phyloP scores from a whole-genome alignment of 2,797 vertebrate genomes.

The Ara ararauna region DNA sequence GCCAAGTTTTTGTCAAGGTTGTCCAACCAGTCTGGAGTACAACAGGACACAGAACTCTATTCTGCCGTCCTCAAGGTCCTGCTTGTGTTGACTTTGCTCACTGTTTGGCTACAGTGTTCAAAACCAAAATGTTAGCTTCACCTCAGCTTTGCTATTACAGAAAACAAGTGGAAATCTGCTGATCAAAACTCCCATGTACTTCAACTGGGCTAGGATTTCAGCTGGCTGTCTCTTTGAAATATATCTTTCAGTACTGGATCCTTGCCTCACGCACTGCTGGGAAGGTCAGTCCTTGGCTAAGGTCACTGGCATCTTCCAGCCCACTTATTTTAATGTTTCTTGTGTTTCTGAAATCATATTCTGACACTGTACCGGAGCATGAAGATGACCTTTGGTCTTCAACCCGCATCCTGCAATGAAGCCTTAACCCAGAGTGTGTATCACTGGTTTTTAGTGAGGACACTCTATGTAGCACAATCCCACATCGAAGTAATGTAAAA shows the following conservation, averaged over 20 bases:
- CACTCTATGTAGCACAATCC: accelerated
- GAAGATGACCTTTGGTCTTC: background rate
- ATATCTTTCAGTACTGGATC: background rate
- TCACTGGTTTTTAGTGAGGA: background rate
- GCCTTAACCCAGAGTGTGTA: background rate
- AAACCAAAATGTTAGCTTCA: background rate
- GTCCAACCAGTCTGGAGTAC: background rate
- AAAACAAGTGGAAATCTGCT: constrained; percentile 36
- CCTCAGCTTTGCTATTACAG: background rate
- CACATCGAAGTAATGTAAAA: background rate
- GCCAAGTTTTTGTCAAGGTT: constrained; percentile 21
- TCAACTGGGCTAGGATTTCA: constrained; percentile 15
- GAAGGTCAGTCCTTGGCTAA: constrained; percentile 22
- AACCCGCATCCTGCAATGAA: background rate
- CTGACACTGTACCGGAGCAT: background rate
- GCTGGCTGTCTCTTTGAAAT: background rate
- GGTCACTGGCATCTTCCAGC: constrained; percentile 1
- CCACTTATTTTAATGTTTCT: background rate
- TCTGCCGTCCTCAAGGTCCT: constrained; percentile 3
- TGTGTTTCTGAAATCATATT: background rate
- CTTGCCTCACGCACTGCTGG: background rate
- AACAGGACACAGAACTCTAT: background rate
- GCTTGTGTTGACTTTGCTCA: constrained; percentile 13
- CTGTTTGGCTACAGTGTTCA: background rate
- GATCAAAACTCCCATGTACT: constrained; percentile 4